These are phyloP conservation scores for Mastomys coucha DNA, from an alignment of 2,113 vertebrate species.

Conservation along the genomic window DNA sequence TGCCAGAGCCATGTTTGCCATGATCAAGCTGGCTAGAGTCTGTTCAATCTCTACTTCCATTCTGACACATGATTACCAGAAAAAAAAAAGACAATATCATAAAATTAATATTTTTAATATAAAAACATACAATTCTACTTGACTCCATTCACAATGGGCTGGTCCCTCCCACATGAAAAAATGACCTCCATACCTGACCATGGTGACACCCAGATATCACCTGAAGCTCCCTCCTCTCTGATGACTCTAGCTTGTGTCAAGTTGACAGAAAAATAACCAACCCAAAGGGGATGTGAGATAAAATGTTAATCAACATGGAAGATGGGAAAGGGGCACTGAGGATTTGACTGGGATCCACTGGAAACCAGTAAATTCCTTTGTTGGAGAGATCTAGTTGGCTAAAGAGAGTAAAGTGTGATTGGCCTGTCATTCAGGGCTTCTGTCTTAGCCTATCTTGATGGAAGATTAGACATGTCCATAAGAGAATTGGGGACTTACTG, in stretches of 20 bases:
- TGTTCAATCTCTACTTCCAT: background rate
- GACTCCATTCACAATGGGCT: background rate
- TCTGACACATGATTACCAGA: background rate
- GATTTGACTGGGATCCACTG: background rate
- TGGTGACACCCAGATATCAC: background rate
- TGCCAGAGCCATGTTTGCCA: background rate
- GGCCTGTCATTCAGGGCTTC: background rate
- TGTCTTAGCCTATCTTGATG: background rate
- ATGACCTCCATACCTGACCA: background rate
- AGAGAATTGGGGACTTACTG: background rate
- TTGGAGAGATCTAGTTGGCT: background rate
- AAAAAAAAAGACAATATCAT: background rate
- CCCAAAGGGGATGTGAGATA: background rate
- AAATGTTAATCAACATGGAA: conserved; percentile 49
- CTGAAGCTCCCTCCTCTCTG: background rate
- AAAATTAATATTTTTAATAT: conserved; percentile 48
- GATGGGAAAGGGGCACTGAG: background rate
- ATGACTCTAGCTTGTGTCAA: background rate
- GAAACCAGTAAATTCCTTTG: background rate
- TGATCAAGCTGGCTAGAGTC: background rate
- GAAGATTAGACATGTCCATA: conserved; percentile 11
- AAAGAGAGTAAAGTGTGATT: background rate
- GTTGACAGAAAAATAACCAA: background rate
- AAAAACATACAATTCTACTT: conserved; percentile 14
- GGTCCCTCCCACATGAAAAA: background rate